Evolutionary conservation across 1,140 invertebrate genomes (phyloP), one percentile per base, ranked within the genome.

Genomic region (Lepidurus packardi): DNA sequence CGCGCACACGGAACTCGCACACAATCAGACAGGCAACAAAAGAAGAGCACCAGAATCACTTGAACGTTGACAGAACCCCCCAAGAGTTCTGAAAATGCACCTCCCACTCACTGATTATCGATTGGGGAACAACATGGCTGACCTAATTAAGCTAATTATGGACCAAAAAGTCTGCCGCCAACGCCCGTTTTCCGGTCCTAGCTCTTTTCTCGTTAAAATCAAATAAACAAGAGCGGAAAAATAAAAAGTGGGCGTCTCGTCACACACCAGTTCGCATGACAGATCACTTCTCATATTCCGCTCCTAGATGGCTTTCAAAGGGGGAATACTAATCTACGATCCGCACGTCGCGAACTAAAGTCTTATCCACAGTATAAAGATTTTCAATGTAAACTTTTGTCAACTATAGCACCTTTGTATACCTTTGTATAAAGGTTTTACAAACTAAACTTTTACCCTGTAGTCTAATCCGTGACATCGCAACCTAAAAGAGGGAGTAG

Each of bases 231-330:
- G 53, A 65, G 53, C 53, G 53, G 53, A 65, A 21, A 65, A 65
- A 65, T 65, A 65, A 65, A 65, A 65, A 65, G 53, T 65, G 53
- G 53, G 53, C 53, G 53, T 65, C 53, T 65, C n/a, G 53, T 65
- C 53, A 65, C 16, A 65, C 1, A 47, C 9, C 21, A 16, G 34
- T 34, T 34, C 53, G 21, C 53, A 65, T 65, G 8, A 16, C 53
- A 65, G 53, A 13, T 65, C 16, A 13, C 16, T 65, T 65, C 16
- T 13, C 53, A 65, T 13, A 13, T 65, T 65, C 16, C 13, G 7
- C 53, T 7, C 34, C 6, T 65, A 65, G 53, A 65, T 65, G 53
- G 16, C 53, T 34, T 34, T 34, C 2, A 34, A 34, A 4, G 34
- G 34, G 34, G 34, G 34, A 34, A 4, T 34, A 3, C 34, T 34